A percentile compares a stretch with the other conserved stretches of the same genome.
Evolutionary conservation across 2,888 invertebrate genomes (phyloP).

Genomic region (Eupithecia subumbrata): DNA sequence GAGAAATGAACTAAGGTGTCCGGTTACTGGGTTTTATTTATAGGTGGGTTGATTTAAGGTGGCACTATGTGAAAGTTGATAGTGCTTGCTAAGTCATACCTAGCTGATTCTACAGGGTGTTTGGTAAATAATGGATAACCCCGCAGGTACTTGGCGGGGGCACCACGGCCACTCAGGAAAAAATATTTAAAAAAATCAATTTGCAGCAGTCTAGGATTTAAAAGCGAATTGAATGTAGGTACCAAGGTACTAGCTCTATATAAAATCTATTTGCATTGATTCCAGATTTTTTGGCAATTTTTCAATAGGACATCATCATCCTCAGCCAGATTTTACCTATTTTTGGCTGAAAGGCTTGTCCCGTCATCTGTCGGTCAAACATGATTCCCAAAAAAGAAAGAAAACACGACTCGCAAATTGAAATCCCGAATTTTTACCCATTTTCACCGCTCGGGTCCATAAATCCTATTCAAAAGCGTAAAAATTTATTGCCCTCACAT

Average conservation of each 20-base stretch:
- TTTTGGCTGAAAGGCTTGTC: not conserved
- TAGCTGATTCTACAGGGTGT: no score
- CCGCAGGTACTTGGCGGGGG: no score
- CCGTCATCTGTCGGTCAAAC: not conserved
- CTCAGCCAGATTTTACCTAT: not conserved
- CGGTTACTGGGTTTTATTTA: constrained; percentile 13
- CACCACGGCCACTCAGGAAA: no score
- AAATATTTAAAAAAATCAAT: no score
- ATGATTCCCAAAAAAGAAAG: not conserved
- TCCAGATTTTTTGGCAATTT: not conserved
- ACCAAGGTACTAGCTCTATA: no score
- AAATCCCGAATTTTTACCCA: constrained; percentile 12
- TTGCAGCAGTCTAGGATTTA: no score
- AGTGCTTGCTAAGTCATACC: not conserved
- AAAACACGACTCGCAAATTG: constrained; percentile 2
- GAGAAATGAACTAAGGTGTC: constrained; percentile 32
- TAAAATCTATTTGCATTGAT: no score
- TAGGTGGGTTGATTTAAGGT: not conserved
- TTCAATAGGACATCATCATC: not conserved
- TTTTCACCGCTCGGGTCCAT: constrained; percentile 17
- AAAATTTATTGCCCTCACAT: constrained; percentile 33
- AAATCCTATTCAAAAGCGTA: constrained; percentile 26
- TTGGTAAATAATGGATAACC: no score
- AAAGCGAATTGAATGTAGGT: no score
- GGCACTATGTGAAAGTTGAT: not conserved